Evolutionary conservation across 2,888 invertebrate species (phyloP), one percentile per base, ranked within the genome.

Genomic region (Scelioninae gen. 2): DNA sequence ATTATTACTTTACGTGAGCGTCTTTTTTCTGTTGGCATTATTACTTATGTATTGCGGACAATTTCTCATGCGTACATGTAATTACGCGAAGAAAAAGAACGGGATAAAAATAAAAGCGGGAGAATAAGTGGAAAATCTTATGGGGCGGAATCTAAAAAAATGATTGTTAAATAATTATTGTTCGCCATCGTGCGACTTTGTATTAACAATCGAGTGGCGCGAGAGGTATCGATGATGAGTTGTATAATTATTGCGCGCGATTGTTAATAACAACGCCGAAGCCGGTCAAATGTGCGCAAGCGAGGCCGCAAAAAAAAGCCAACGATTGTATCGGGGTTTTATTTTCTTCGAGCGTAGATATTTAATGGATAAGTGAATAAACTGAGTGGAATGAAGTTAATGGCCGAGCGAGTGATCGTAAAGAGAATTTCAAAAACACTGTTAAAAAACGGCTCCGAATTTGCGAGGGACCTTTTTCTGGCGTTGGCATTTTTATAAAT

Each of bases 1-100:
- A 69, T 73, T 73, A 73, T 73, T 73, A 63, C 73, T 73, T 73
- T 73, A 73, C 64, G 73, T 68, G 73, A 73, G 73, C 64, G 63
- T 73, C 68, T 73, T 69, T 69, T 73, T 73, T 73, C 37, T 57
- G 37, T 22, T 25, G 55, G 41, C 57, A 53, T 70, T 71, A 74
- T 74, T 67, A 63, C 58, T 74, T 74, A 74, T 71, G 67, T 67
- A 67, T 74, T 45, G 74, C 71, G 70, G 71, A 71, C 70, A 65
- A 71, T 71, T 74, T 63, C 58, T 74, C 67, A 71, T 74, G 67
- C 70, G 57, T 67, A 67, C 45, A 39, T 55, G 28, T 73, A 46
- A 65, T 65, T 65, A 71, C 15, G 53, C 2, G 9, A 33, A 0
- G 7, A 11, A 43, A 41, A 58, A 53, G 28, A 57, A 37, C 10